Percentiles rank a stretch among this genome's conserved stretches.
phyloP scores from a whole-genome alignment of 2,797 vertebrate genomes.

The Sebastes diaconus region DNA sequence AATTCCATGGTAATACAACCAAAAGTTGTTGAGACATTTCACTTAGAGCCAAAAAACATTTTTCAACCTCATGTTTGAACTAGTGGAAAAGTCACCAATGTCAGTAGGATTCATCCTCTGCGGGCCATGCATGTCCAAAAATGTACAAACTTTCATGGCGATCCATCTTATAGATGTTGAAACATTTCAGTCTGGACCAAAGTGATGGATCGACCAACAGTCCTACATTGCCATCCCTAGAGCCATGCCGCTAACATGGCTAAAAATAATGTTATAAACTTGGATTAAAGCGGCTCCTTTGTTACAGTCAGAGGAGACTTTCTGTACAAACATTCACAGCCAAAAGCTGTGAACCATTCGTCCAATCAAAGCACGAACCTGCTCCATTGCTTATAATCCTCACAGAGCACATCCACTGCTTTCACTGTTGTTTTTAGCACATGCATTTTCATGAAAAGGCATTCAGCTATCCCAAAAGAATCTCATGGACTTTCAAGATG shows the following conservation, averaged over 20 bases:
- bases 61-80: background rate
- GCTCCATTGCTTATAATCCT: background rate
- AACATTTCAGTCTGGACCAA: background rate
- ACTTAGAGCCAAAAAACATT: no score
- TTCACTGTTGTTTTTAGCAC: conserved; percentile 31
- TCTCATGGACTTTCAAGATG: conserved; percentile 63
- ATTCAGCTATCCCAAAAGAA: conserved; percentile 46
- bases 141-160: background rate
- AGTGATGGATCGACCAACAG: background rate
- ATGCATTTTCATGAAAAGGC: conserved; percentile 43
- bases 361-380: conserved; percentile 8
- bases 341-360: background rate
- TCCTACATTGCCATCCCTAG: background rate
- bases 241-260: background rate
- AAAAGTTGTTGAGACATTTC: background rate
- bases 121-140: background rate
- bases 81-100: no score
- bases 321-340: background rate
- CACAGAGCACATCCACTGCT: background rate
- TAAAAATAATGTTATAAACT: background rate
- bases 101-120: background rate
- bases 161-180: background rate
- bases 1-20: background rate
- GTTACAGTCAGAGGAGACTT: background rate
- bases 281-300: conserved; percentile 9